Conservation (phyloP, 2,113 vertebrate genomes). For the Melanerpes formicivorus region DNA sequence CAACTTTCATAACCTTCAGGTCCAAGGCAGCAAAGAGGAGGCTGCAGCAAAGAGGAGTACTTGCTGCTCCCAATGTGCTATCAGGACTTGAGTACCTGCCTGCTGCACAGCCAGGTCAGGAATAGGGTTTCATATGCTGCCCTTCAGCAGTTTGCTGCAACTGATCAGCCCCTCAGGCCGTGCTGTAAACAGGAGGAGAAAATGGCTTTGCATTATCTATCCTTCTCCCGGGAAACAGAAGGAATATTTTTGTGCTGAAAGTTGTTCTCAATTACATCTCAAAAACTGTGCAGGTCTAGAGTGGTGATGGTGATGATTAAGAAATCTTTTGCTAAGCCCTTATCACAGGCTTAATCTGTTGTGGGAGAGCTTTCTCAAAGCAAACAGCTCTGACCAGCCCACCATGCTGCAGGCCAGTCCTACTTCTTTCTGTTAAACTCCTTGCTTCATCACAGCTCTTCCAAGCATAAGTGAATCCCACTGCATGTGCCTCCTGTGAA, state of each 20-base stretch:
- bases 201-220: not conserved
- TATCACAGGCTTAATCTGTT: not conserved
- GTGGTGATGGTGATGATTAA: not conserved
- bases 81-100: not conserved
- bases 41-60: not conserved
- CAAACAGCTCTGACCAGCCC: not conserved
- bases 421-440: not conserved
- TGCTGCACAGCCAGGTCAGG: not conserved
- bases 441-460: not conserved
- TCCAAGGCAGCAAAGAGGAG: not conserved
- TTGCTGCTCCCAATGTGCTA: rapidly evolving
- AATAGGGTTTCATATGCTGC: not conserved
- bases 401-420: rapidly evolving
- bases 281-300: not conserved
- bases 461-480: not conserved
- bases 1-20: not conserved
- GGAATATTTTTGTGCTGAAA: not conserved
- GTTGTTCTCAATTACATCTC: not conserved
- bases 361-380: not conserved
- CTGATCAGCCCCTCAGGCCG: not conserved
- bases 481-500: not conserved
- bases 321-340: not conserved
- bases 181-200: not conserved
- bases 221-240: not conserved
- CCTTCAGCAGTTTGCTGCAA: not conserved